These are phyloP conservation scores for Eupeodes latifasciatus DNA, from an alignment of 2,888 invertebrate species.

Conservation along the genomic window DNA sequence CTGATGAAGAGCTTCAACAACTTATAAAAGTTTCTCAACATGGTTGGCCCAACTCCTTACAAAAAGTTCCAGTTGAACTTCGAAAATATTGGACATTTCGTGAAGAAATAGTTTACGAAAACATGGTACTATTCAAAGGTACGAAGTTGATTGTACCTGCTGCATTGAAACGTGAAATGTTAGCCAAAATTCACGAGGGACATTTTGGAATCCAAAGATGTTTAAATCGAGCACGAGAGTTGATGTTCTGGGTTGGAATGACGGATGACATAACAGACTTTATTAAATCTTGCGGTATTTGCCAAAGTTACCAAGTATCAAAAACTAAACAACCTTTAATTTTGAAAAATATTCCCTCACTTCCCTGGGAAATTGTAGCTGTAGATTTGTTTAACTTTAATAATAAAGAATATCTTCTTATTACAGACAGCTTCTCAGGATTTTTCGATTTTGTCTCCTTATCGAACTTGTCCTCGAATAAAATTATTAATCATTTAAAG, in stretches of 20 bases:
- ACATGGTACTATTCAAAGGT: conserved; percentile 15
- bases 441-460: too few relatives aligned
- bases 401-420: too few relatives aligned
- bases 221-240: conserved; percentile 9
- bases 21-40: not conserved
- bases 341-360: too few relatives aligned
- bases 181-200: conserved; percentile 6
- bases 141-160: conserved; percentile 25
- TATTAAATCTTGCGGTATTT: conserved; percentile 10
- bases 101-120: conserved; percentile 16
- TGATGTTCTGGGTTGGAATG: conserved; percentile 39
- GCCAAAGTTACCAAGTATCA: not conserved
- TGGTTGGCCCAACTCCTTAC: not conserved
- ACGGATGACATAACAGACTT: conserved; percentile 2
- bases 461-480: too few relatives aligned
- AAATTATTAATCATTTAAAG: too few relatives aligned
- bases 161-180: conserved; percentile 1
- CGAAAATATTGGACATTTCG: conserved; percentile 5
- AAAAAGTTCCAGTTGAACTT: not conserved
- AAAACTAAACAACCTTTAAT: too few relatives aligned
- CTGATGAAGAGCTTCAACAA: conserved; percentile 2
- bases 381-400: too few relatives aligned
- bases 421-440: too few relatives aligned
- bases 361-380: too few relatives aligned
- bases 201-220: conserved; percentile 36